Base-by-base conservation (phyloP, 2,888 invertebrate genomes). In the Choristoneura rosaceana region DNA sequence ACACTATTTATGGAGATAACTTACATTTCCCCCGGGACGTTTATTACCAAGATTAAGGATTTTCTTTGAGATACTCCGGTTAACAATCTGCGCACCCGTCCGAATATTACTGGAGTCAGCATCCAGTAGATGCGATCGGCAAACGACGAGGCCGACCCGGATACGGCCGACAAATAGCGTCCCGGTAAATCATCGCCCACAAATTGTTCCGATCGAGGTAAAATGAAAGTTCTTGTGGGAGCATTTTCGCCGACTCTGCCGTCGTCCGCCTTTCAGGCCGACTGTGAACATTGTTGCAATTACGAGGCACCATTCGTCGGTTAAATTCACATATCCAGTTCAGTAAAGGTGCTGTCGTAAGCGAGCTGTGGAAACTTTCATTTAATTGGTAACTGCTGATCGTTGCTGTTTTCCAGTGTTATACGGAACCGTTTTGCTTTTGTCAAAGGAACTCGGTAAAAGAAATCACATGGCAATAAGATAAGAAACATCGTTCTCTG, bases 1-100 rank as follows among this genome's bases (percentile, higher is more conserved):
- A 79, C 83, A 86, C 84, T 88, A 86, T 87, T 88, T 87, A 86
- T 82, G 84, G 80, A 84, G 82, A 86, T 84, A 83, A 83, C 82
- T 84, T 76, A 81, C 77, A 76, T 69, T 65, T 79, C 78, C 78
- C 78, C 76, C 75, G 66, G 75, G 76, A 69, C 77, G 74, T 80
- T 85, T 80, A 79, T 82, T 84, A 79, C 75, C 71, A 71, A 78
- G 81, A 82, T 80, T 77, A 81, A 76, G 80, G 78, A 82, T 82
- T 81, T 80, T 79, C 80, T 81, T 81, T 81, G 82, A 59, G 43
- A 61, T 45, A 66, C 55, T 55, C 55, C 65, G 61, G 52, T 60
- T 70, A 62, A 73, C 73, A 70, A 70, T 70, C 73, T 64, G 64
- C 64, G 75, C 78, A 73, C 76, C 70, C 76, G 75, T 79, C 78